Base-by-base conservation (phyloP, 1,140 invertebrate genomes). In the Plectrocnemia conspersa region DNA sequence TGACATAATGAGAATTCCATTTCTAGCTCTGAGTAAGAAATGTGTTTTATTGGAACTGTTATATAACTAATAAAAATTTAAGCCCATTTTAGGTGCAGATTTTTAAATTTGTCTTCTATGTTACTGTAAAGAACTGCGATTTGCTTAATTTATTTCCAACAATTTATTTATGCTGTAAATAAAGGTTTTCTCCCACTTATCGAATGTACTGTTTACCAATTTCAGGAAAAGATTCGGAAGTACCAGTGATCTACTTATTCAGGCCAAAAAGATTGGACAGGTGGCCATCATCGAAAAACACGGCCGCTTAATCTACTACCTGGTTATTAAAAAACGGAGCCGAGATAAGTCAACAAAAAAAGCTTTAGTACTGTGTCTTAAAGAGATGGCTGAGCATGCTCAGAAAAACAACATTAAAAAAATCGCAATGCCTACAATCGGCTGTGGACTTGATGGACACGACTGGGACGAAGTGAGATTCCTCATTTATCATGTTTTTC, bases 361-460 rank as follows among this genome's bases (percentile, higher is more conserved):
- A 3, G 68, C 66, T 0, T 57, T 78, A 4, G 73, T 68, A 54
- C 64, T 59, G 25, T 76, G 75, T 4, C 60, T 77, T 46, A 52
- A 64, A 23, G 69, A 69, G 58, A 65, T 77, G 64, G 65, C 65
- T 23, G 60, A 71, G 10, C 75, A 76, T 57, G 71, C 75, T 61
- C 11, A 27, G n/a, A n/a, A 23, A 2, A 23, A 52, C 27, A 15
- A 52, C 5, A 36, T 52, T 9, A 52, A 40, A 24, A 3, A 40
- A 64, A 67, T 21, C 44, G 52, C 79, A 3, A 80, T 84, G 59
- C 83, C 83, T 1, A 64, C 66, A 52, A 80, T 85, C 53, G 83
- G 82, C 2, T 83, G 81, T 65, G 82, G 83, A 33, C 68, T 84
- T 13, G 82, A 85, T 64, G 62, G 73, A 18, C 64, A 84, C 6